Evolutionary conservation across 2,113 vertebrate species (phyloP).

Genomic region (Tragelaphus buxtoni): DNA sequence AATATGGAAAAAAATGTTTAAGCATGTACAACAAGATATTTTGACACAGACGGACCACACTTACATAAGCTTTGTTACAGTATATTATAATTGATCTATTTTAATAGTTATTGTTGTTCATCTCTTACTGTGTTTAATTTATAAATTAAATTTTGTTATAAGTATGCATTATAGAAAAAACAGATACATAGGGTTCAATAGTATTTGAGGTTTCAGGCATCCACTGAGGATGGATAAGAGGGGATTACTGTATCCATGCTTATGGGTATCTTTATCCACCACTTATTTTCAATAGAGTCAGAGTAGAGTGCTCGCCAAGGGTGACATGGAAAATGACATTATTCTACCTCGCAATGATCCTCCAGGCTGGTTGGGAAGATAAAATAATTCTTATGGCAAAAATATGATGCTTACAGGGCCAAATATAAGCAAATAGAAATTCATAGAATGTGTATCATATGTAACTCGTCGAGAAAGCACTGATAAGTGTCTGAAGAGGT

Average conservation of each 20-base stretch:
- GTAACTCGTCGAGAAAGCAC: not conserved
- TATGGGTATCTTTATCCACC: not conserved
- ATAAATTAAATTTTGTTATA: not conserved
- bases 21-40: not conserved
- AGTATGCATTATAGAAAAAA: not conserved
- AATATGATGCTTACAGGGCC: not conserved
- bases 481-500: not conserved
- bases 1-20: not conserved
- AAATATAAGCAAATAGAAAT: not conserved
- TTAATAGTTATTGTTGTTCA: not conserved
- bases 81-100: not conserved
- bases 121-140: not conserved
- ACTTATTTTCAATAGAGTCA: conserved; percentile 24
- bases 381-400: not conserved
- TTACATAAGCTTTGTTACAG: not conserved
- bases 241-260: not conserved
- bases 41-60: not conserved
- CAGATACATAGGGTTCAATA: not conserved
- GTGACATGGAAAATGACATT: not conserved
- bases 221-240: not conserved
- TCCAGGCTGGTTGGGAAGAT: not conserved
- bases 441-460: not conserved
- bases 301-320: not conserved
- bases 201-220: not conserved
- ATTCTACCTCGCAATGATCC: not conserved